Conservation (phyloP, 2,888 invertebrate species). For the Idaea aversata region DNA sequence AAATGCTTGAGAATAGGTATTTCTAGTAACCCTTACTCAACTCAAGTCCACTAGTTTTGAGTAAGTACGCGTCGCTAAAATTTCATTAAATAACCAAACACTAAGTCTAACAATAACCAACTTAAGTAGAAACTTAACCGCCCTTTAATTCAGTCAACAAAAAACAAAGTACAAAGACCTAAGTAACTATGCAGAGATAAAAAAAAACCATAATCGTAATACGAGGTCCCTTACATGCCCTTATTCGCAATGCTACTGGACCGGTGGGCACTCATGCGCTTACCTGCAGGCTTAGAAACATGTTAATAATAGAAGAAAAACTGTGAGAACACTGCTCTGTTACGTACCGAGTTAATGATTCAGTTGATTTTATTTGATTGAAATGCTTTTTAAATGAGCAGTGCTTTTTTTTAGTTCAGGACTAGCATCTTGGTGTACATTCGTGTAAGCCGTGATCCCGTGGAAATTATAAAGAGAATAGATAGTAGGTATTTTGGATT, state of each 20-base stretch:
- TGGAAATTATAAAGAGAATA: too few relatives aligned
- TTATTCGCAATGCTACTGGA: conserved; percentile 44
- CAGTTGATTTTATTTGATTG: background rate
- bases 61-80: too few relatives aligned
- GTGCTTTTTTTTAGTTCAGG: background rate
- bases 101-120: background rate
- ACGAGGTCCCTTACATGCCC: conserved; percentile 54
- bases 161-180: conserved; percentile 57
- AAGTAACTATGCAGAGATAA: conserved; percentile 35
- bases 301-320: conserved; percentile 44
- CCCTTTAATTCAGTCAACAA: background rate
- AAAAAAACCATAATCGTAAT: conserved; percentile 63
- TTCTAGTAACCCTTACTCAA: too few relatives aligned
- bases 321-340: conserved; percentile 17
- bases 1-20: too few relatives aligned
- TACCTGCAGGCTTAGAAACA: conserved; percentile 43
- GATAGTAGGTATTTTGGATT: too few relatives aligned
- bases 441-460: too few relatives aligned
- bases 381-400: background rate
- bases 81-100: background rate
- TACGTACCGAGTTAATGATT: background rate
- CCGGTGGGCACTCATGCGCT: conserved; percentile 25
- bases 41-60: too few relatives aligned
- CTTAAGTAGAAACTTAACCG: background rate
- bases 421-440: too few relatives aligned